Evolutionary conservation across 2,113 vertebrate genomes (phyloP), one percentile per base, ranked within the genome.

Genomic region (Clinocottus analis): DNA sequence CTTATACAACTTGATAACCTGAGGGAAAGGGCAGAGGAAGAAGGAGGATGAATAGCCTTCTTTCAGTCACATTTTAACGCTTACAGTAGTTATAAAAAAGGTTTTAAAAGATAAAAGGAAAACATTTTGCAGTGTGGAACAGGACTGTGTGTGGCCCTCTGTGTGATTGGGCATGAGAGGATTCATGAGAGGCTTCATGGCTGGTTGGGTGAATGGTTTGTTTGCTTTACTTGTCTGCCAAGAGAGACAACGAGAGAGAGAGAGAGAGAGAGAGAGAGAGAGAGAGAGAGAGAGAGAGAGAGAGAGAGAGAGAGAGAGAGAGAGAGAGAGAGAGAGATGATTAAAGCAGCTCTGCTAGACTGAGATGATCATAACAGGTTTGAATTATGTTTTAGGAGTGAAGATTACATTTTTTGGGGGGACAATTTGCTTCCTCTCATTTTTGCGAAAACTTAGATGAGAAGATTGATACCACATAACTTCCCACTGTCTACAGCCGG

Each of bases 1-100:
- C 61, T 72, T 86, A 64, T 87, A 89, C 86, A 86, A 67, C 37
- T 71, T 85, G 88, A 90, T 91, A 88, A 90, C 63, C 43, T 12
- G 39, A 60, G 39, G 60, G 71, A 84, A 70, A 62, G 5, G 29
- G 35, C 60, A 84, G 74, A 77, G 78, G 62, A 85, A 81, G 61
- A 59, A 5, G 45, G 61, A 49, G 68, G 2, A 61, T 21, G 29
- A 51, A 16, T 9, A 2, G 19, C 45, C 77, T 81, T 83, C 37
- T 61, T 73, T 77, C 51, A 66, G 68, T 21, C 37, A 56, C 39
- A 84, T 79, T 83, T 82, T 59, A 70, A 77, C 80, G 71, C 51
- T 7, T 56, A 35, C 35, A 39, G 60, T 14, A 43, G 77, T 59
- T 72, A 27, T 85, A 80, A 90, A 86, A n/a, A 66, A 14, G 29